A percentile compares a stretch with the other conserved stretches of the same genome.
phyloP scores from a whole-genome alignment of 2,888 invertebrate species.

The Brenthis ino region DNA sequence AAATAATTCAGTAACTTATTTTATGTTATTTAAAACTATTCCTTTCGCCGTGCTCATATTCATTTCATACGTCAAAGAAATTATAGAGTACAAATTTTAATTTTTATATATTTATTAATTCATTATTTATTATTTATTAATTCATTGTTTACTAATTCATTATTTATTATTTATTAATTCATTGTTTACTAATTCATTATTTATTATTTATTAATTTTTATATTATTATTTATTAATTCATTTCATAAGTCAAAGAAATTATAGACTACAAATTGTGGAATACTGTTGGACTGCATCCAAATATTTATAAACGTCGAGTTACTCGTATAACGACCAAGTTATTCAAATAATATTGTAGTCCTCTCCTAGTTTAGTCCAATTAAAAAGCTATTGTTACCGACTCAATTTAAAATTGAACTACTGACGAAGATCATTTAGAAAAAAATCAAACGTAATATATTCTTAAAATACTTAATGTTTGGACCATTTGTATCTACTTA shows the following conservation, averaged over 20 bases:
- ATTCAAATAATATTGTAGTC: slow-evolving; percentile 45
- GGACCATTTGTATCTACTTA: too few species aligned
- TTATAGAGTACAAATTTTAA: slow-evolving; percentile 17
- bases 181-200: too few species aligned
- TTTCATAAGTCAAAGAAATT: slow-evolving; percentile 10
- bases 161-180: too few species aligned
- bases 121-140: too few species aligned
- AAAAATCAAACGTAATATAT: background rate
- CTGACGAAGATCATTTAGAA: background rate
- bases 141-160: too few species aligned
- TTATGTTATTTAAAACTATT: slow-evolving; percentile 11
- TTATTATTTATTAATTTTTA: too few species aligned
- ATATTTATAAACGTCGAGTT: slow-evolving; percentile 70
- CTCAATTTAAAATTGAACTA: background rate
- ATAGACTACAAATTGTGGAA: slow-evolving; percentile 22
- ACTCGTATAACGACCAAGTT: slow-evolving; percentile 65
- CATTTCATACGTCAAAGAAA: slow-evolving; percentile 17
- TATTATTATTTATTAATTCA: too few species aligned
- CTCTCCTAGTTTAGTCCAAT: slow-evolving; percentile 35
- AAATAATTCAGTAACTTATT: slow-evolving; percentile 24
- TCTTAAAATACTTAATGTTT: too few species aligned
- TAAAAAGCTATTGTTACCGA: slow-evolving; percentile 29
- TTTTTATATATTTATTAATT: too few species aligned
- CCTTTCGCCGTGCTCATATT: background rate
- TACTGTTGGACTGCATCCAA: slow-evolving; percentile 63